Conservation (phyloP, 2,888 invertebrate genomes). For the Celastrina argiolus region DNA sequence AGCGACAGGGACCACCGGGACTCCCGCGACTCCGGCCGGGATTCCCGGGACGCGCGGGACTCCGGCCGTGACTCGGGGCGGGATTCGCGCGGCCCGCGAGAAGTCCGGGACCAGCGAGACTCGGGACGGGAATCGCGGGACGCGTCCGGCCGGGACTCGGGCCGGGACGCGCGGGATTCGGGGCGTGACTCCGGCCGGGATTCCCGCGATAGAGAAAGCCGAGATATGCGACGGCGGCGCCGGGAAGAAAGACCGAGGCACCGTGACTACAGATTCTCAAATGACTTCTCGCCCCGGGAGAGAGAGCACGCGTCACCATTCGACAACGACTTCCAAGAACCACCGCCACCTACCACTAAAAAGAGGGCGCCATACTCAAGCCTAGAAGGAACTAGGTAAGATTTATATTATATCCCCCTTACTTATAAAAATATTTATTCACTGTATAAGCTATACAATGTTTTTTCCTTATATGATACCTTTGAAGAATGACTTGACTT, state of each 20-base stretch:
- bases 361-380: constrained; percentile 60
- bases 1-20: constrained; percentile 33
- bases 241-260: constrained; percentile 39
- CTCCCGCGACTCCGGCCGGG: constrained; percentile 37
- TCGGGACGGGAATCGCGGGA: constrained; percentile 52
- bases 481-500: no score
- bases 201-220: constrained; percentile 46
- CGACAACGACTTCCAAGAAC: constrained; percentile 79
- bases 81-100: constrained; percentile 51
- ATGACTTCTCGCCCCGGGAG: constrained; percentile 79
- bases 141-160: constrained; percentile 42
- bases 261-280: constrained; percentile 74
- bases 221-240: constrained; percentile 40
- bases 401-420: no score
- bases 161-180: constrained; percentile 43
- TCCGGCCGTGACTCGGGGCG: constrained; percentile 46
- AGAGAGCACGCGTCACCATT: constrained; percentile 76
- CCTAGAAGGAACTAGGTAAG: constrained; percentile 63
- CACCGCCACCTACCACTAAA: constrained; percentile 52
- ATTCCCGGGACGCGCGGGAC: constrained; percentile 32
- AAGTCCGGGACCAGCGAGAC: constrained; percentile 38
- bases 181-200: constrained; percentile 41
- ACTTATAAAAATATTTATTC: no score
- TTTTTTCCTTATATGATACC: no score
- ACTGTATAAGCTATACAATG: no score